phyloP scores from a whole-genome alignment of 2,888 invertebrate species.

The Harpalus rubripes region DNA sequence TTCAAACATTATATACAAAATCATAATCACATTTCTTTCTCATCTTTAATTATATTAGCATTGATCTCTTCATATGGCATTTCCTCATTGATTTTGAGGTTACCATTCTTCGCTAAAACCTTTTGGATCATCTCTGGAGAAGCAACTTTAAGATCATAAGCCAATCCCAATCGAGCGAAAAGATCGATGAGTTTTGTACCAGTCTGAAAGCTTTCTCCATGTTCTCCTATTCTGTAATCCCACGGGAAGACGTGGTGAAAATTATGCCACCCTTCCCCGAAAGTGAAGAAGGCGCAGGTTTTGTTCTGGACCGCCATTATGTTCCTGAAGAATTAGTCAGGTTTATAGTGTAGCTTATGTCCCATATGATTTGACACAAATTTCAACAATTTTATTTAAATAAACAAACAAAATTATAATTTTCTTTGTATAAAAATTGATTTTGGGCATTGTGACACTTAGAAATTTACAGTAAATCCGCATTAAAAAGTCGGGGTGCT shows the following conservation, averaged over 20 bases:
- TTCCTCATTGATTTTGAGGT: background rate
- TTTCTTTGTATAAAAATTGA: too few relatives aligned
- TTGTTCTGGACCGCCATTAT: slow-evolving; percentile 80
- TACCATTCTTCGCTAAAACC: slow-evolving; percentile 76
- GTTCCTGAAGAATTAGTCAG: slow-evolving; percentile 72
- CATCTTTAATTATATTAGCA: background rate
- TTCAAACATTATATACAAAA: too few relatives aligned
- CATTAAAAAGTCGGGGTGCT: too few relatives aligned
- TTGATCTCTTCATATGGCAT: background rate
- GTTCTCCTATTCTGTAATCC: slow-evolving; percentile 76
- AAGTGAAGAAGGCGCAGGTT: slow-evolving; percentile 77
- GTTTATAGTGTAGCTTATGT: too few relatives aligned
- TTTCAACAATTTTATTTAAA: too few relatives aligned
- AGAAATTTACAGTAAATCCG: too few relatives aligned
- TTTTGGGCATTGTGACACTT: too few relatives aligned
- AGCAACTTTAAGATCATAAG: slow-evolving; percentile 84
- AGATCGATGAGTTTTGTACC: slow-evolving; percentile 84
- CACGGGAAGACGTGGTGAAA: slow-evolving; percentile 79
- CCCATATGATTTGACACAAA: too few relatives aligned
- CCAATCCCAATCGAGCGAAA: slow-evolving; percentile 84
- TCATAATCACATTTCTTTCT: background rate
- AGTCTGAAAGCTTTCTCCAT: slow-evolving; percentile 78
- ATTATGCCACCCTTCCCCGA: slow-evolving; percentile 79
- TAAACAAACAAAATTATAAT: too few relatives aligned
- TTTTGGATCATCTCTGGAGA: slow-evolving; percentile 79